Evolutionary conservation across 1,140 invertebrate species (phyloP).

Genomic region (Vanessa tameamea): DNA sequence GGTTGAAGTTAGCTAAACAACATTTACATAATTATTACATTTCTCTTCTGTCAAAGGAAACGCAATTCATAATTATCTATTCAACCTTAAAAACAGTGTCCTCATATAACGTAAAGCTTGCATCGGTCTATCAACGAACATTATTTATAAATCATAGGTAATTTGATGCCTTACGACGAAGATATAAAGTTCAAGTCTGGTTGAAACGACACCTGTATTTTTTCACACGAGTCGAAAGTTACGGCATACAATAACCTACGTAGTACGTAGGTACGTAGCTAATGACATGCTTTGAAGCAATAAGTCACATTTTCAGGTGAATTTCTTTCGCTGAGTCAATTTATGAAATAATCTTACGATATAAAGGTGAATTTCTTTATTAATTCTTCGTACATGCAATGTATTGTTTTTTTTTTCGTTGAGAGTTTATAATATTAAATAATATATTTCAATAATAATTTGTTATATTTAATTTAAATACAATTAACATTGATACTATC

Average conservation of each 20-base stretch:
- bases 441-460: too few relatives aligned
- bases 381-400: too few relatives aligned
- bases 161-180: neutral
- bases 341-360: too few relatives aligned
- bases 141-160: neutral
- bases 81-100: neutral
- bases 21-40: too few relatives aligned
- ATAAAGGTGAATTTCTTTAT: too few relatives aligned
- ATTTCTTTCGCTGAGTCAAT: neutral
- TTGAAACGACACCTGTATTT: neutral
- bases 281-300: neutral
- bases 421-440: too few relatives aligned
- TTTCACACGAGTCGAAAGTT: slow-evolving; percentile 19
- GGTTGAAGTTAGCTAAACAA: too few relatives aligned
- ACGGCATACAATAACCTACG: slow-evolving; percentile 20
- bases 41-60: neutral
- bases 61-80: neutral
- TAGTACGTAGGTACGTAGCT: slow-evolving; percentile 6
- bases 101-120: neutral
- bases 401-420: too few relatives aligned
- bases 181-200: neutral
- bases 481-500: too few relatives aligned
- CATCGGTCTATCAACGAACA: slow-evolving; percentile 5
- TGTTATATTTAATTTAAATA: too few relatives aligned
- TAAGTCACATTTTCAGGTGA: neutral